Evolutionary conservation across 2,113 vertebrate species (phyloP), one percentile per base, ranked within the genome.

Genomic region (Zapus hudsonius): DNA sequence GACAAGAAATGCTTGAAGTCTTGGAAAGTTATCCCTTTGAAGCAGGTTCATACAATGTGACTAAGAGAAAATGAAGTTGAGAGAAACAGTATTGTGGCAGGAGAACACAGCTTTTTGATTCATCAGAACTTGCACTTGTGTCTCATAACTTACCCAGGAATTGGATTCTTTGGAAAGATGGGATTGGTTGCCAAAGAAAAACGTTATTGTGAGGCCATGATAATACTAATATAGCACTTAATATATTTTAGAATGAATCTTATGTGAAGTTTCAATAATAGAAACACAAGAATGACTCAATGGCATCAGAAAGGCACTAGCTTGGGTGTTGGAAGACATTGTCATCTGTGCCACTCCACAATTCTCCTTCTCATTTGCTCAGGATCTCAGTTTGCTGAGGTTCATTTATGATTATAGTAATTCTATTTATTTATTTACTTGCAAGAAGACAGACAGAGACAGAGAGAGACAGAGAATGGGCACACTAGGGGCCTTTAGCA

Each of bases 41-140:
- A 95, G 85, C 95, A 95, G 94, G 70, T 92, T 74, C 78, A 66
- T 6, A 44, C 3, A 36, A 42, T 61, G 33, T 7, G 40, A 95
- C 93, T 61, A 96, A 83, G 61, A 84, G 78, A 80, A 95, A 92
- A 63, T 61, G 15, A 79, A 78, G 90, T 66, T 84, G 61, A 87
- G 70, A 95, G 74, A 20, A 91, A 2, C 52, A 92, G 42, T n/a
- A 76, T 36, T 74, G 55, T 82, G 72, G 87, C 17, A 87, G 44
- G 15, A 55, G 36, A 10, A 44, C 22, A 10, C 55, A 29, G 42
- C 70, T 96, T 95, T 96, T 90, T 87, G 82, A 80, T 17, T 94
- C 82, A 90, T 73, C 69, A 85, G 61, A 93, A 36, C 22, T 61
- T 89, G 61, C 64, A 93, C 92, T 83, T 97, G 79, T 84, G 42